A percentile compares a stretch with the other conserved stretches of the same genome.
Evolutionary conservation across 2,797 vertebrate genomes (phyloP).

Genomic region (Catamblyrhynchus diadema): DNA sequence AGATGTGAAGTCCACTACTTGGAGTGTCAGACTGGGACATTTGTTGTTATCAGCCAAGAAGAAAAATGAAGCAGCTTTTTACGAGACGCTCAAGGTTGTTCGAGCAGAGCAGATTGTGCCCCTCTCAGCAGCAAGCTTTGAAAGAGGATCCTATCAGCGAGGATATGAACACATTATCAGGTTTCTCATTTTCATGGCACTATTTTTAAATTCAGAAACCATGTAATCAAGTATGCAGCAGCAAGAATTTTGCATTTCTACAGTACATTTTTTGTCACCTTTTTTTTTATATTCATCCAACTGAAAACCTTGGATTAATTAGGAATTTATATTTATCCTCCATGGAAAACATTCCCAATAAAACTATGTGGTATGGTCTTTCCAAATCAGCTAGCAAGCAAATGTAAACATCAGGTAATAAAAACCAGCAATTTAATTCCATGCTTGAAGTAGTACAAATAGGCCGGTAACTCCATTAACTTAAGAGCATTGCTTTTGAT

Average conservation of each 20-base stretch:
- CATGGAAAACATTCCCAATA: background rate
- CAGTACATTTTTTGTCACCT: background rate
- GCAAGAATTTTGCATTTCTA: background rate
- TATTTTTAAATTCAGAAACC: background rate
- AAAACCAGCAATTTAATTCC: background rate
- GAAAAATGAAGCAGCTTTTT: conserved; percentile 82
- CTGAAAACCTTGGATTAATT: background rate
- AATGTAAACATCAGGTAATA: background rate
- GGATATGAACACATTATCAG: conserved; percentile 97
- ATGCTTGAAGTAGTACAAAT: background rate
- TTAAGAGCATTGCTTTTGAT: background rate
- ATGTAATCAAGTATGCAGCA: background rate
- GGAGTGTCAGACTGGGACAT: conserved; percentile 91
- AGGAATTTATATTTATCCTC: background rate
- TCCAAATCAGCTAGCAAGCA: background rate
- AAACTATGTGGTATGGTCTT: background rate
- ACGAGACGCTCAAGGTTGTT: conserved; percentile 88
- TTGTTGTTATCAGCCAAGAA: conserved; percentile 91
- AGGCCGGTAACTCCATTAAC: background rate
- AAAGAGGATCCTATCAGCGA: conserved; percentile 97
- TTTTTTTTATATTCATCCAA: background rate
- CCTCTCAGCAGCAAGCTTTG: conserved; percentile 96
- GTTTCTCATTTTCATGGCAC: conserved; percentile 68
- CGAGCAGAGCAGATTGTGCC: conserved; percentile 95
- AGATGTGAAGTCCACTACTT: conserved; percentile 90